Evolutionary conservation across 1,140 invertebrate species (phyloP), one percentile per base, ranked within the genome.

Genomic region (Plodia interpunctella): DNA sequence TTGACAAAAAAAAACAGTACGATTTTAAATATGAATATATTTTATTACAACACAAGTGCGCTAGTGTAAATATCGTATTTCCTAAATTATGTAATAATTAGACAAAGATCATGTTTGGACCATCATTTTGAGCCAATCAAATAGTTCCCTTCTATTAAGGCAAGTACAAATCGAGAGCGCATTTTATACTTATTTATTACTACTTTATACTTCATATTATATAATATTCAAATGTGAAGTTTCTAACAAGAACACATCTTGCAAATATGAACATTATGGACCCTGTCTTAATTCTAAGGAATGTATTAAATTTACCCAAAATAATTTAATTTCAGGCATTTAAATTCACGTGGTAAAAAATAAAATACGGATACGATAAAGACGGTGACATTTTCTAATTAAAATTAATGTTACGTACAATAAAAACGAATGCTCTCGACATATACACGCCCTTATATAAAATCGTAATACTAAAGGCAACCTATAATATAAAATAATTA

Each of bases 41-140:
- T 80, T 82, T 80, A 68, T 68, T 82, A 78, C 77, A 83, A 78
- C 80, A 76, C 78, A 74, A 68, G 70, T 80, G 79, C n/a, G n/a
- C 73, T 79, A 73, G 60, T 74, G 74, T 81, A 66, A 58, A 67
- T 62, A 66, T 60, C 55, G 59, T 66, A 62, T 66, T 64, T 69
- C 59, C 52, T 62, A 66, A 56, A 57, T 56, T 66, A 60, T 60
- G 38, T 76, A 76, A 76, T 72, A 74, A 76, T 72, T 63, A 63
- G 60, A 70, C 68, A 69, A 68, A 76, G 70, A 65, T 74, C 63
- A 38, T 57, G 65, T 75, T 82, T 84, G 78, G 79, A 84, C 79
- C 79, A 68, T 54, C 25, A 60, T 56, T 78, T 84, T 84, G 80
- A 83, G 80, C 80, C 80, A 74, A 80, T 78, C 62, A 49, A 53